Evolutionary conservation across 2,113 vertebrate species (phyloP).

Genomic region (Lota lota): DNA sequence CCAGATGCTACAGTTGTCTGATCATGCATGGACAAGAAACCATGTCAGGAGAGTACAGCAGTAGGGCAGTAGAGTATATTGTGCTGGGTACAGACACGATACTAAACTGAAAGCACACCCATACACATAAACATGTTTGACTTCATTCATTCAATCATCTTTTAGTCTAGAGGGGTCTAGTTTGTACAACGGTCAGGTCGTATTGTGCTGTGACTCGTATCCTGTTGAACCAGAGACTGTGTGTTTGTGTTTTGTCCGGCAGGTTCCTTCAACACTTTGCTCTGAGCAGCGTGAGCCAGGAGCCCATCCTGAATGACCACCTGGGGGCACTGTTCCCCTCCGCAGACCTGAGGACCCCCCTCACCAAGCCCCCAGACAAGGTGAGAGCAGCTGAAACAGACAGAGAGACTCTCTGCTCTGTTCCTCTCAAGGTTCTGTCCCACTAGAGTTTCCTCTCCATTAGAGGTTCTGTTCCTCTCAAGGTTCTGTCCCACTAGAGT

Average conservation of each 20-base stretch:
- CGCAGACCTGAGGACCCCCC: slow-evolving; percentile 56
- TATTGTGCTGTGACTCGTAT: not conserved
- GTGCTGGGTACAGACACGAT: no score
- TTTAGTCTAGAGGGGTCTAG: no score
- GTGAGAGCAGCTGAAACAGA: slow-evolving; percentile 60
- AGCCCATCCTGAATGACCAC: slow-evolving; percentile 82
- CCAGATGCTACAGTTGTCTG: no score
- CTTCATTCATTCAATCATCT: no score
- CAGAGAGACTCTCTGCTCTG: not conserved
- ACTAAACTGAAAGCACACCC: no score
- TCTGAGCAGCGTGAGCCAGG: slow-evolving; percentile 80
- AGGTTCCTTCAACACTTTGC: slow-evolving; percentile 90
- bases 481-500: not conserved
- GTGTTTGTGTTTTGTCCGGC: slow-evolving; percentile 10
- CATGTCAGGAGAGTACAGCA: no score
- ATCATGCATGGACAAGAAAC: no score
- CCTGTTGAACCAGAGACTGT: not conserved
- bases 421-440: not conserved
- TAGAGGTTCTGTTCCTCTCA: no score
- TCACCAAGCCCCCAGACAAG: slow-evolving; percentile 71
- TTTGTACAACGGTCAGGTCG: not conserved
- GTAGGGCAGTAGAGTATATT: no score
- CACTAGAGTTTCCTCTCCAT: not conserved
- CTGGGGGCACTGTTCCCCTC: slow-evolving; percentile 80
- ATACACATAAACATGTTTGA: no score